Percentiles rank a stretch among this genome's conserved stretches.
phyloP scores from a whole-genome alignment of 2,888 invertebrate genomes.

The Spodoptera picta region DNA sequence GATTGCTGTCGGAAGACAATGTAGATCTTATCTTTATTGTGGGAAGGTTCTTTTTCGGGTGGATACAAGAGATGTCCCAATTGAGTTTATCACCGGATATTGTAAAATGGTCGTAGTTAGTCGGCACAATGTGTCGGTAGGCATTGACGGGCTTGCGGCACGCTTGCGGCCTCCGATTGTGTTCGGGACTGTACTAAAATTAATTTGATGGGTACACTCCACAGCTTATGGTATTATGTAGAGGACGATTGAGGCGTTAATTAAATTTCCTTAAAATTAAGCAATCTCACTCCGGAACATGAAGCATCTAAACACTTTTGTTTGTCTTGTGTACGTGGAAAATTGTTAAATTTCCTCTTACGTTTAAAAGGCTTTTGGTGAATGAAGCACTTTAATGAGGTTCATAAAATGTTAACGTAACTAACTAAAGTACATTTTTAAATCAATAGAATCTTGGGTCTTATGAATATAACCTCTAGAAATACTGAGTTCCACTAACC shows the following conservation, averaged over 20 bases:
- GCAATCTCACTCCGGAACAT: constrained; percentile 26
- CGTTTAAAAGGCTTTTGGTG: no score
- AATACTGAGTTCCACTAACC: constrained; percentile 66
- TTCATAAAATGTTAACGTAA: no score
- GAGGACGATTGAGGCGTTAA: constrained; percentile 41
- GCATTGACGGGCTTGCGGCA: constrained; percentile 73
- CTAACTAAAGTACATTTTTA: no score
- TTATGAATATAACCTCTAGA: no score
- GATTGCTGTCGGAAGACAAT: constrained; percentile 60
- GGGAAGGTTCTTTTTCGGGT: constrained; percentile 68
- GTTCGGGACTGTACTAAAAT: constrained; percentile 62
- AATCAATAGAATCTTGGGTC: no score
- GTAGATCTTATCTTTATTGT: constrained; percentile 67
- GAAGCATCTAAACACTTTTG: constrained; percentile 30
- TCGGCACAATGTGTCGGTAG: constrained; percentile 75
- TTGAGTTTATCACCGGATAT: constrained; percentile 87
- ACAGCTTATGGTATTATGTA: constrained; percentile 55
- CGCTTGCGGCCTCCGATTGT: constrained; percentile 64
- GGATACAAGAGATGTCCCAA: constrained; percentile 69
- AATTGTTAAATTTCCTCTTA: constrained; percentile 10
- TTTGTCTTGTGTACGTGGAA: constrained; percentile 13
- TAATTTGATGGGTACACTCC: constrained; percentile 56
- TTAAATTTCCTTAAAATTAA: constrained; percentile 49
- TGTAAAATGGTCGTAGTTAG: constrained; percentile 84
- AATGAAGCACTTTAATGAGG: no score